Conservation (phyloP, 2,113 vertebrate species). For the Bettongia penicillata region DNA sequence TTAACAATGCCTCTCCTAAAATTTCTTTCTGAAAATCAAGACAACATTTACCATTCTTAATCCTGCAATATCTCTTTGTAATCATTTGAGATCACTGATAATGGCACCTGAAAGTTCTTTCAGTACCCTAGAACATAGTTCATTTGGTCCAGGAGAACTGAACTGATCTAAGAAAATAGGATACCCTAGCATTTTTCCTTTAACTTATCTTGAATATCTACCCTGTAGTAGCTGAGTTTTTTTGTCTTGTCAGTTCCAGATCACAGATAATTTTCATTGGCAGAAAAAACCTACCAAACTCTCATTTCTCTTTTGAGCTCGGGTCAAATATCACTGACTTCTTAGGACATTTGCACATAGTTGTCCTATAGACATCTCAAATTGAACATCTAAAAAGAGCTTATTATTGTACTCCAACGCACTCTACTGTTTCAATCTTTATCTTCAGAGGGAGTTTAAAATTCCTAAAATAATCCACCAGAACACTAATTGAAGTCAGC, state of each 20-base stretch:
- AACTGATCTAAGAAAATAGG: background rate
- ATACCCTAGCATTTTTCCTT: background rate
- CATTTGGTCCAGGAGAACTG: background rate
- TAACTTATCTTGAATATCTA: background rate
- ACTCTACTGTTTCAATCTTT: background rate
- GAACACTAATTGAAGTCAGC: background rate
- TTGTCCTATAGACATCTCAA: background rate
- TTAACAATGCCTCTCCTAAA: background rate
- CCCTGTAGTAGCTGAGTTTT: background rate
- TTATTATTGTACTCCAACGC: background rate
- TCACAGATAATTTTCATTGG: background rate
- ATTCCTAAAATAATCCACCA: background rate
- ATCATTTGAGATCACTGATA: background rate
- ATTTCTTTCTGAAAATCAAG: background rate
- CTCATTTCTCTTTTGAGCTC: background rate
- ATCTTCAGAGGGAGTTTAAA: background rate
- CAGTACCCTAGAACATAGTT: background rate
- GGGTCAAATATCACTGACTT: background rate
- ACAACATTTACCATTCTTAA: background rate
- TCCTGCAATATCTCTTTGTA: background rate
- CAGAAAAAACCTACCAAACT: background rate
- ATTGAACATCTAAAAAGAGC: background rate
- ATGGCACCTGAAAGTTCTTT: background rate
- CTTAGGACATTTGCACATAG: background rate
- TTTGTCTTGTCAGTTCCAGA: background rate